Percentiles rank a stretch among this genome's conserved stretches.
phyloP scores from a whole-genome alignment of 2,113 vertebrate genomes.

The Macrotis lagotis region DNA sequence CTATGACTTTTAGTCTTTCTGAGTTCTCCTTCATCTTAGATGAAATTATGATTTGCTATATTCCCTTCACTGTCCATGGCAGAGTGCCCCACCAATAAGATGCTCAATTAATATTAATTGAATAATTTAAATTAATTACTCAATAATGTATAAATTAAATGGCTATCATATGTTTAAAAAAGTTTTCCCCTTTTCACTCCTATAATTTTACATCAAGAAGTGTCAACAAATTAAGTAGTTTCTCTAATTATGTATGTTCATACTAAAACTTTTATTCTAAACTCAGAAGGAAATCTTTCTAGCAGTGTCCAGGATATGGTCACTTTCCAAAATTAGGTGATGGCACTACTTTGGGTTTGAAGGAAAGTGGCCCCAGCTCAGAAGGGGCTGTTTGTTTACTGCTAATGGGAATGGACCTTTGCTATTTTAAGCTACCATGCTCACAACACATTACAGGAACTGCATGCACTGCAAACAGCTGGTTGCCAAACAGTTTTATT shows the following conservation, averaged over 20 bases:
- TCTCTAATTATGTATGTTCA: background rate
- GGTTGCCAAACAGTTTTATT: conserved; percentile 82
- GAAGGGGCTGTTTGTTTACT: conserved; percentile 50
- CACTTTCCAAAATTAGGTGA: conserved; percentile 11
- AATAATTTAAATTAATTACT: background rate
- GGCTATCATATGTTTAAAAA: background rate
- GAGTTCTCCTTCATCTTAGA: background rate
- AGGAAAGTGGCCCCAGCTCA: conserved; percentile 39
- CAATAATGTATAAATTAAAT: background rate
- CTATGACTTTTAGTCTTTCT: background rate
- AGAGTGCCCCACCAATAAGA: background rate
- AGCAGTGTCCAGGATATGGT: background rate
- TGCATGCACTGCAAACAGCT: conserved; percentile 84
- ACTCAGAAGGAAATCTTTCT: conserved; percentile 26
- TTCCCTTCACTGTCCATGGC: background rate
- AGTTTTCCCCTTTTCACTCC: background rate
- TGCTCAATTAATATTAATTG: background rate
- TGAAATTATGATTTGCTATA: background rate
- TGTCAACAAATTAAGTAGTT: background rate
- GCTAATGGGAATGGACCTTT: conserved; percentile 75
- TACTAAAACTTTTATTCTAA: background rate
- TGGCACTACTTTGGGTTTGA: background rate
- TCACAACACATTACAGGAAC: conserved; percentile 84
- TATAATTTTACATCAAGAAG: background rate
- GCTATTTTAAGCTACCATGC: conserved; percentile 83